Evolutionary conservation across 2,797 vertebrate genomes (phyloP).

Genomic region (Thripadectes ignobilis): DNA sequence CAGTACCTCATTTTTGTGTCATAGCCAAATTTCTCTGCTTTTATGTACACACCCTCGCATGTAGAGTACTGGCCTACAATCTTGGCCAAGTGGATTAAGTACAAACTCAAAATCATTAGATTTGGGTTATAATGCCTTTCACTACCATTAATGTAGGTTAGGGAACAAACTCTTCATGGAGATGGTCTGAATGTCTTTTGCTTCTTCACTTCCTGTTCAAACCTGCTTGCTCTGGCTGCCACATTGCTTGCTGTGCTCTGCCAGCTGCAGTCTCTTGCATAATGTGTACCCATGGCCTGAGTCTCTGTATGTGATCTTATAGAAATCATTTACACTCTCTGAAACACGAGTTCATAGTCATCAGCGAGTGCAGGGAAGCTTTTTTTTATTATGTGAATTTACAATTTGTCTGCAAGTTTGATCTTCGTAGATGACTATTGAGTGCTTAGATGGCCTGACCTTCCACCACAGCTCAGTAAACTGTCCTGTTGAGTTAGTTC

Average conservation of each 20-base stretch:
- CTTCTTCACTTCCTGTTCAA: background rate
- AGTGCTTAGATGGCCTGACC: background rate
- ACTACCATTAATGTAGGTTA: background rate
- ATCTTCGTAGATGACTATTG: background rate
- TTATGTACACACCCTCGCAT: background rate
- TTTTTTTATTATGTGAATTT: background rate
- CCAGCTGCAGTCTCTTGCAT: background rate
- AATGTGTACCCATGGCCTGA: background rate
- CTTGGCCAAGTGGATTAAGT: background rate
- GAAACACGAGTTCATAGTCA: background rate
- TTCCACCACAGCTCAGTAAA: background rate
- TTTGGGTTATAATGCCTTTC: background rate
- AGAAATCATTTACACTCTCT: background rate
- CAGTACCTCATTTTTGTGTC: constrained; percentile 15
- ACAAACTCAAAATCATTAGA: background rate
- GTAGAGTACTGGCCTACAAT: background rate
- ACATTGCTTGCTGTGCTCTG: background rate
- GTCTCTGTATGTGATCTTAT: background rate
- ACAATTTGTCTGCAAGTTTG: background rate
- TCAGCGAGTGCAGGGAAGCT: background rate
- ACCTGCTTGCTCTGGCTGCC: background rate
- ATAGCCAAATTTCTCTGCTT: constrained; percentile 5
- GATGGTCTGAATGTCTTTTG: background rate
- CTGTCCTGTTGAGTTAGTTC: background rate
- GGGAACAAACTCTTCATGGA: background rate